phyloP scores from a whole-genome alignment of 2,888 invertebrate species.

The Patella ulyssiponensis region DNA sequence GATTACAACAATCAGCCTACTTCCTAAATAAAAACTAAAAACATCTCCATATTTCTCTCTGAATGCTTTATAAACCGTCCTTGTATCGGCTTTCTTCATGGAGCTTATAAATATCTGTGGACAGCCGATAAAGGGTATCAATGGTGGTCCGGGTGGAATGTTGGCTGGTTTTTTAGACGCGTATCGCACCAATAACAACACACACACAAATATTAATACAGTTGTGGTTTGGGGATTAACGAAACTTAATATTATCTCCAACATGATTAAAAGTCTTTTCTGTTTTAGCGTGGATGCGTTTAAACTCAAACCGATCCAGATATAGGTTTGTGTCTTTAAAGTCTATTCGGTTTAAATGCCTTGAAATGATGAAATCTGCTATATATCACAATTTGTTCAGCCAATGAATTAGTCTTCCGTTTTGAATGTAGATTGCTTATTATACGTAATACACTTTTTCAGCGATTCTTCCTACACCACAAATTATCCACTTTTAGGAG shows the following conservation, averaged over 20 bases:
- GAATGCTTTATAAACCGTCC: conserved; percentile 25
- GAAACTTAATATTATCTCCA: background rate
- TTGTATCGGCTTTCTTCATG: conserved; percentile 11
- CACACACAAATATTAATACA: background rate
- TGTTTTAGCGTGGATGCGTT: no score
- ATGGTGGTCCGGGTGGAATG: conserved; percentile 15
- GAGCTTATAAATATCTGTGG: background rate
- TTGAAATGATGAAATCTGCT: no score
- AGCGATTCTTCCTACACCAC: no score
- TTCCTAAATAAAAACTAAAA: conserved; percentile 30
- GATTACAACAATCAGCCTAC: conserved; percentile 32
- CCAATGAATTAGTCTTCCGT: no score
- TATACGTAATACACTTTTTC: no score
- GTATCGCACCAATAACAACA: background rate
- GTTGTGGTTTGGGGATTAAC: background rate
- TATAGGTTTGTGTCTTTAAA: no score
- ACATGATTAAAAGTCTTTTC: background rate
- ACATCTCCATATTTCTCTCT: conserved; percentile 32
- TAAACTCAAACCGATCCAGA: no score
- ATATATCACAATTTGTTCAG: no score
- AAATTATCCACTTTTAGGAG: no score
- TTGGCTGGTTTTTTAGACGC: background rate
- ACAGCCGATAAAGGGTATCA: conserved; percentile 16
- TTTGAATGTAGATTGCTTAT: no score
- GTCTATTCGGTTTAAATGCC: no score